Evolutionary conservation across 1,140 invertebrate genomes (phyloP).

Genomic region (Rhyacophila brunnea): DNA sequence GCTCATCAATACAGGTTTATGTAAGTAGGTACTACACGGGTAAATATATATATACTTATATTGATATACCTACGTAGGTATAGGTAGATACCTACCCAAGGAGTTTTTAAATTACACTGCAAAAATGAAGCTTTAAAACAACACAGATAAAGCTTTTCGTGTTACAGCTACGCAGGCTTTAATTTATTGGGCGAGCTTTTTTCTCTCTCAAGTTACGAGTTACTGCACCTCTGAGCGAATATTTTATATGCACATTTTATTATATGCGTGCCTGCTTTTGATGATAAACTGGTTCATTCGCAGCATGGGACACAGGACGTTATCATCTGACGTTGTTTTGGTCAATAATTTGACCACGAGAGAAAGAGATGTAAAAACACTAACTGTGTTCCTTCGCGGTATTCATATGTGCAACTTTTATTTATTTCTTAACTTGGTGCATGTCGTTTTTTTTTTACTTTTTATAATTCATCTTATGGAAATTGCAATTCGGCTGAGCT

Average conservation of each 20-base stretch:
- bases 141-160: constrained; percentile 11
- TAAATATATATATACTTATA: too few relatives aligned
- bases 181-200: constrained; percentile 22
- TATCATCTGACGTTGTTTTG: background rate
- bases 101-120: background rate
- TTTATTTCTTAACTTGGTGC: constrained; percentile 51
- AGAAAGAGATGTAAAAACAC: background rate
- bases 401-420: constrained; percentile 39
- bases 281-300: constrained; percentile 46
- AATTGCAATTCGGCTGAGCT: background rate
- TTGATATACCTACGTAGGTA: too few relatives aligned
- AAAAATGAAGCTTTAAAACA: constrained; percentile 26
- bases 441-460: constrained; percentile 31
- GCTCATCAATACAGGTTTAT: too few relatives aligned
- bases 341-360: background rate
- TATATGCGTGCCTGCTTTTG: constrained; percentile 18
- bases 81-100: too few relatives aligned
- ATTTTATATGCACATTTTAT: constrained; percentile 22
- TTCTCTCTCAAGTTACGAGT: constrained; percentile 7
- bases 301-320: background rate
- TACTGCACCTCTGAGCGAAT: background rate
- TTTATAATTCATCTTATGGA: constrained; percentile 22
- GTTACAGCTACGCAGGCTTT: constrained; percentile 16
- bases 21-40: too few relatives aligned
- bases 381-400: constrained; percentile 30